phyloP scores from a whole-genome alignment of 2,797 vertebrate genomes.

The Hydrolagus colliei region DNA sequence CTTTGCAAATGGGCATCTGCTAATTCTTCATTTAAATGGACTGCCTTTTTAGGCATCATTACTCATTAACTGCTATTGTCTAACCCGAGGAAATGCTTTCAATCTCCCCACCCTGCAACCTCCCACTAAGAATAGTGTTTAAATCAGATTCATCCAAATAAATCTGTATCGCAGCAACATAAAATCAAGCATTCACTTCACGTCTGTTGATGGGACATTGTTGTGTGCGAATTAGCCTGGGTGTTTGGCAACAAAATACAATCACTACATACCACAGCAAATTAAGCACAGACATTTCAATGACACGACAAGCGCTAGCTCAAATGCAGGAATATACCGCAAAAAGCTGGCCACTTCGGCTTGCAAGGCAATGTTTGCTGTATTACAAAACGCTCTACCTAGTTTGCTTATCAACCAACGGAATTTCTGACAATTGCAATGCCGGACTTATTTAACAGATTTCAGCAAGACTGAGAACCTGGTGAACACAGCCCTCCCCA shows the following conservation, averaged over 20 bases:
- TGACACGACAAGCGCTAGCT: no score
- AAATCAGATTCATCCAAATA: no score
- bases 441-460: neutral
- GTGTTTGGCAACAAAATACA: neutral
- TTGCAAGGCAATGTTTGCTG: no score
- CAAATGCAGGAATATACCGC: no score
- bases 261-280: neutral
- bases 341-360: no score
- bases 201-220: neutral
- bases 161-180: no score
- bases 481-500: neutral
- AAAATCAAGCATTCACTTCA: neutral
- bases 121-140: no score
- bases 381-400: no score
- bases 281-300: no score
- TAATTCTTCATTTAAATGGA: conserved; percentile 26
- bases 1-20: conserved; percentile 7
- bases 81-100: no score
- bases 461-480: neutral
- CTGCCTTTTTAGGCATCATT: neutral
- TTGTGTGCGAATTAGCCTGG: neutral
- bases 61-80: neutral
- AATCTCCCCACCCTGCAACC: no score
- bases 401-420: no score
- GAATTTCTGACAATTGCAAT: neutral